Base-by-base conservation (phyloP, 2,888 invertebrate genomes). In the Caenorhabditis sinica region DNA sequence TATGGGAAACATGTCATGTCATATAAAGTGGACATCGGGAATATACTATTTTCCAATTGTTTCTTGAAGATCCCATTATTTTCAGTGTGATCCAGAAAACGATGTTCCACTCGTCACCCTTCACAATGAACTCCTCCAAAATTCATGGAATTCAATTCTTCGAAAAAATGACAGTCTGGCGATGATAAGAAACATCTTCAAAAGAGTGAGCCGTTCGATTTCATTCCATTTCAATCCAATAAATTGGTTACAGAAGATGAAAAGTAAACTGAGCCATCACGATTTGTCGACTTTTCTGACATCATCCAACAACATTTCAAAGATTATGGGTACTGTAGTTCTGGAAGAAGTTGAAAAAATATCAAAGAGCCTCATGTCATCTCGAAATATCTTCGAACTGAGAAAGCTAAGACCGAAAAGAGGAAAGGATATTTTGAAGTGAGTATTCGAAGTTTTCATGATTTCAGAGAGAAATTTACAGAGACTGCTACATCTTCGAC, bases 281-380 rank as follows among this genome's bases (percentile, higher is more conserved):
- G 56, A 69, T 40, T 56, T 69, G 69, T 40, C 69, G 8, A 43
- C 56, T 25, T 69, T 56, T 40, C 40, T 69, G 4, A 28, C 36
- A 2, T 56, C 56, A 1, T 69, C 56, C 5, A 40, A 69, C 13
- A 23, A 40, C 25, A 9, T 69, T 53, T n/a, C 28, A 9, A 69
- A 69, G 3, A 40, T 80, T 13, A 17, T 28, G n/a, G 17, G 28
- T 25, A 66, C 72, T 20, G 13, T 30, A 17, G 72, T 80, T 17
- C 1, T 63, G 4, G 45, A 72, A 30, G 65, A 71, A 72, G 45
- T 72, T 9, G 65, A 72, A 13, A 53, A 56, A n/a, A 30, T 80
- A 53, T 61, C 72, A 5, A 51, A 65, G 17, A 63, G 65, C 49
- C 17, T 80, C 9, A 23, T 56, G 72, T 72, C 72, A 28, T 56